These are phyloP conservation scores for Vimba vimba DNA, from an alignment of 2,113 vertebrate genomes.

Conservation along the genomic window DNA sequence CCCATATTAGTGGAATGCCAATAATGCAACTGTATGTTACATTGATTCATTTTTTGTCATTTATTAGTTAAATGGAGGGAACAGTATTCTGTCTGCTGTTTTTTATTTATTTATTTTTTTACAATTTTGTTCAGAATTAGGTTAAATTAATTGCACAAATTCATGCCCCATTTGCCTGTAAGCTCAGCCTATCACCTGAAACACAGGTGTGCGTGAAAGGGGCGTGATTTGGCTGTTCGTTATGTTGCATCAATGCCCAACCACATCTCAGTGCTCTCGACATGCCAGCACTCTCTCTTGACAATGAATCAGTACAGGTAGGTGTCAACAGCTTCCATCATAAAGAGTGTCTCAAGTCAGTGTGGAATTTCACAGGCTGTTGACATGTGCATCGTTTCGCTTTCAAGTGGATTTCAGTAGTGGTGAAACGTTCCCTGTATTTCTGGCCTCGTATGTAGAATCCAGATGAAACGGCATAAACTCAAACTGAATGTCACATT, in stretches of 20 bases:
- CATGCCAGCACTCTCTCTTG: neutral
- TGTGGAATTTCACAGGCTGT: conserved; percentile 2
- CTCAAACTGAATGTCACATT: too few relatives aligned
- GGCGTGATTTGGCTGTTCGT: neutral
- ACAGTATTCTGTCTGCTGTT: too few relatives aligned
- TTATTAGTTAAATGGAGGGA: neutral
- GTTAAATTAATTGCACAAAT: neutral
- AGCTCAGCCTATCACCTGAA: neutral
- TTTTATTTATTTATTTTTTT: neutral
- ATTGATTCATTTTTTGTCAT: neutral
- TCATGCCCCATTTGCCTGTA: neutral
- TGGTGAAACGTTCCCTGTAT: neutral
- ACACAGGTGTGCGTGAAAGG: neutral
- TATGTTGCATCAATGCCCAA: neutral
- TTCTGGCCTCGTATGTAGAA: neutral
- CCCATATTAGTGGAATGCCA: too few relatives aligned
- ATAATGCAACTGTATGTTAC: too few relatives aligned
- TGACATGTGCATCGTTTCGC: neutral
- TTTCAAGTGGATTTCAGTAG: neutral
- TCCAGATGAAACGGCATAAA: too few relatives aligned
- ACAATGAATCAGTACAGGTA: neutral
- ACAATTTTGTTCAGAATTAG: neutral
- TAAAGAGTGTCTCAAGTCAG: conserved; percentile 5
- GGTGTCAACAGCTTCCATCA: neutral
- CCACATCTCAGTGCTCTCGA: neutral